Evolutionary conservation across 2,888 invertebrate species (phyloP), one percentile per base, ranked within the genome.

Genomic region (Neoitamus cyanurus): DNA sequence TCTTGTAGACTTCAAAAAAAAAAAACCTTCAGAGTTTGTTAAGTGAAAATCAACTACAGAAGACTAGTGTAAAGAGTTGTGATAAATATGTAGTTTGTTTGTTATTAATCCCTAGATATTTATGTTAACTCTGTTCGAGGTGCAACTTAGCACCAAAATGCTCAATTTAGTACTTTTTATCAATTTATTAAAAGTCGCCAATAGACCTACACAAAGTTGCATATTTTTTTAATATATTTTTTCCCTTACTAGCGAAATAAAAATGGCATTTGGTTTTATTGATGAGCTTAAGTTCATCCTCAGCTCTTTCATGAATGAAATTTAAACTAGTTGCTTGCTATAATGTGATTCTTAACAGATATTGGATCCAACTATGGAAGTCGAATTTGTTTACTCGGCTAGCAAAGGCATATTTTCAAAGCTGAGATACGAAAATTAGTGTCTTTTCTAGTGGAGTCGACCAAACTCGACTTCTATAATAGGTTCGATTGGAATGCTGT

Each of bases 151-250:
- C 77, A 46, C 25, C 42, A 77, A n/a, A 20, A 46, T 77, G 77
- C 77, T 77, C 77, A 77, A 20, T 58, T 48, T 58, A 77, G 42
- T 77, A 77, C 37, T 77, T 77, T 77, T 77, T 77, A 77, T 77
- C 46, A 73, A 28, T 77, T 77, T 42, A 77, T 46, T 77, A 46
- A 77, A 73, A 77, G 25, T 46, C 77, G 77, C 77, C 77, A 77
- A 46, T 77, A 46, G 46, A 77, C 77, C 46, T 46, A 46, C 42
- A 46, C 30, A 77, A 58, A 58, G 15, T 77, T 25, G 30, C 25
- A 77, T 25, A 77, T 77, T 77, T 77, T 37, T 77, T 77, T 75
- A 30, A 20, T 58, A 58, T 42, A 77, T 46, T 77, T 28, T 3
- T 77, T 30, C 46, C 46, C 2, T 28, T 28, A 77, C 11, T 36